A percentile compares a stretch with the other conserved stretches of the same genome.
These are phyloP conservation scores for Sycophaga agraensis DNA, from an alignment of 1,140 invertebrate genomes.

Conservation along the genomic window DNA sequence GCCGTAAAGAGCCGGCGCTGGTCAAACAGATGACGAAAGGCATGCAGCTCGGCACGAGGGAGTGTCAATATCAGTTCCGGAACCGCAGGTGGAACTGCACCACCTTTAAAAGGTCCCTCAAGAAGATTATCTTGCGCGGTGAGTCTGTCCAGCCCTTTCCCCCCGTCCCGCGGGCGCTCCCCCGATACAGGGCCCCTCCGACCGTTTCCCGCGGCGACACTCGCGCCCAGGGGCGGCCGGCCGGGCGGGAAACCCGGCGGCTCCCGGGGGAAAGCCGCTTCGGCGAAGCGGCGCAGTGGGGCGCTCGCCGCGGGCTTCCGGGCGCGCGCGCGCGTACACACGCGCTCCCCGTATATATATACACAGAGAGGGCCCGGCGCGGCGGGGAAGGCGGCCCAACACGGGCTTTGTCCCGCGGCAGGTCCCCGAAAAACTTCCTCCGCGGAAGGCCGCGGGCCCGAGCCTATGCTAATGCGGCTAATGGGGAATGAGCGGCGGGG, in stretches of 20 bases:
- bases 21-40: constrained; percentile 75
- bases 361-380: not conserved
- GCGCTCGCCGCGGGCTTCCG: too few relatives aligned
- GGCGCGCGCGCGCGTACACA: too few relatives aligned
- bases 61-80: constrained; percentile 84
- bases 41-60: constrained; percentile 74
- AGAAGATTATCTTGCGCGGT: constrained; percentile 81
- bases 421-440: too few relatives aligned
- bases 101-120: constrained; percentile 72
- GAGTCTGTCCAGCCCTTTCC: constrained; percentile 38
- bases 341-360: not conserved
- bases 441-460: not conserved
- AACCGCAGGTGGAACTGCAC: constrained; percentile 85
- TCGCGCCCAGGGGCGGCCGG: too few relatives aligned
- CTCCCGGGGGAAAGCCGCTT: too few relatives aligned
- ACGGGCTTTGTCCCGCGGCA: too few relatives aligned
- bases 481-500: constrained; percentile 26
- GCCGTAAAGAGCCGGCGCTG: constrained; percentile 72
- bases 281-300: too few relatives aligned
- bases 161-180: too few relatives aligned
- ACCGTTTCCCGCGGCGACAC: too few relatives aligned
- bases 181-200: too few relatives aligned
- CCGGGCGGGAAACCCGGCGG: too few relatives aligned
- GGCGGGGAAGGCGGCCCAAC: not conserved
- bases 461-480: constrained; percentile 24